Base-by-base conservation (phyloP, 2,113 vertebrate species). In the Brachirus orientalis region DNA sequence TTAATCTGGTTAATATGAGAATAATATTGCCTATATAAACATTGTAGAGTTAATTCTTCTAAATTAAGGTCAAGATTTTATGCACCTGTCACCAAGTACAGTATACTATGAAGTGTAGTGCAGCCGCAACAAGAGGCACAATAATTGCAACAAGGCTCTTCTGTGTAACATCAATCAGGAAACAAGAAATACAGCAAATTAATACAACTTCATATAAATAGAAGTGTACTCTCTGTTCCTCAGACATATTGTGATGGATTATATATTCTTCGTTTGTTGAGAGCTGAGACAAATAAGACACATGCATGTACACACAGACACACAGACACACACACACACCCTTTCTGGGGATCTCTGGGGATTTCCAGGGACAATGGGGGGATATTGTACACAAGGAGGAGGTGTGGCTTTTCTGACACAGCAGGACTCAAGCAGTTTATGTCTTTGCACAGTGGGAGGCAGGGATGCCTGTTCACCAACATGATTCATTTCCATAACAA, bases 291-390 rank as follows among this genome's bases (percentile, higher is more conserved):
- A 70, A 48, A 62, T 22, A 51, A 37, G 41, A 62, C 41, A 59
- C 77, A 56, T 63, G 8, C 45, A 33, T 37, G 45, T 20, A 51
- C 55, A 50, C 63, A 10, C 44, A 28, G 41, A 59, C 37, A 46
- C 54, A 50, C 56, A 46, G 56, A 65, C 47, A 50, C 37, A 54
- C 43, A 48, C 44, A 58, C 40, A 63, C 77, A 53, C 66, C 62
- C 70, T 86, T 84, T 79, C 76, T 80, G 4, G 10, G 6, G 12
- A 43, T 45, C 69, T 63, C 76, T 13, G 28, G 79, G 77, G 79
- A 80, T 61, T 28, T 50, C 33, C 22, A 6, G 67, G 69, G 63
- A 89, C 88, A 92, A 87, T 88, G 53, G 76, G 61, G 60, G 58
- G 68, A 72, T 17, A 63, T 37, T 33, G 62, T 65, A 36, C 36